Percentiles rank a stretch among this genome's conserved stretches.
phyloP scores from a whole-genome alignment of 2,797 vertebrate genomes.

The Sus cebifrons region DNA sequence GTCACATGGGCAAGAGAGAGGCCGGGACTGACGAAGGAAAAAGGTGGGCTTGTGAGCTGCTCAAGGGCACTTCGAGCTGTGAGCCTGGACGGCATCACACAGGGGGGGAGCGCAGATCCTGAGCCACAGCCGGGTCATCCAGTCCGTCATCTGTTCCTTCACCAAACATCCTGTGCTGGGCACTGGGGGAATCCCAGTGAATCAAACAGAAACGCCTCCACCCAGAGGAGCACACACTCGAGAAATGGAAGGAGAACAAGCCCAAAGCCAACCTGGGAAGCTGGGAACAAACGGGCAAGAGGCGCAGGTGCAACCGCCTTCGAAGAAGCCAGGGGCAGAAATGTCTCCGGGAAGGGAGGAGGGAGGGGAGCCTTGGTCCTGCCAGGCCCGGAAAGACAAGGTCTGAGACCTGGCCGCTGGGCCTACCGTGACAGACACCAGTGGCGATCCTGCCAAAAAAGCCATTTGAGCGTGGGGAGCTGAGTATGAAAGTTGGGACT shows the following conservation, averaged over 20 bases:
- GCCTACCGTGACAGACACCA: not conserved
- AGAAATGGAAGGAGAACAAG: not conserved
- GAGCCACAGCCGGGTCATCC: not conserved
- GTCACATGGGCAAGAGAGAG: not conserved
- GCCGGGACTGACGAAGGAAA: not conserved
- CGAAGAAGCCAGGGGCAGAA: not conserved
- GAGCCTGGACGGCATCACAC: too few relatives aligned
- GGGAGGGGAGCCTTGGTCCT: accelerated
- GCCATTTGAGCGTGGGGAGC: not conserved
- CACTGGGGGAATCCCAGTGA: not conserved
- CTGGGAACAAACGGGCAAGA: not conserved
- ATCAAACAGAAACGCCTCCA: not conserved
- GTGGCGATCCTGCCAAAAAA: not conserved
- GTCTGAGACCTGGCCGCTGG: not conserved
- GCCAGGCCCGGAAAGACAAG: not conserved
- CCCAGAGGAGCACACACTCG: not conserved
- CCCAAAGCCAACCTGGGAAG: not conserved
- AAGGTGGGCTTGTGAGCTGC: not conserved
- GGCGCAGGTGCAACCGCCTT: not conserved
- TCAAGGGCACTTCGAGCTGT: not conserved
- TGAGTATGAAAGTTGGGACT: not conserved
- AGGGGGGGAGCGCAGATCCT: not conserved
- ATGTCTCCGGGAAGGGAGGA: not conserved
- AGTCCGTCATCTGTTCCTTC: not conserved
- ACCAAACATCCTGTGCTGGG: not conserved